phyloP scores from a whole-genome alignment of 2,888 invertebrate species.

The Junonia oenone region DNA sequence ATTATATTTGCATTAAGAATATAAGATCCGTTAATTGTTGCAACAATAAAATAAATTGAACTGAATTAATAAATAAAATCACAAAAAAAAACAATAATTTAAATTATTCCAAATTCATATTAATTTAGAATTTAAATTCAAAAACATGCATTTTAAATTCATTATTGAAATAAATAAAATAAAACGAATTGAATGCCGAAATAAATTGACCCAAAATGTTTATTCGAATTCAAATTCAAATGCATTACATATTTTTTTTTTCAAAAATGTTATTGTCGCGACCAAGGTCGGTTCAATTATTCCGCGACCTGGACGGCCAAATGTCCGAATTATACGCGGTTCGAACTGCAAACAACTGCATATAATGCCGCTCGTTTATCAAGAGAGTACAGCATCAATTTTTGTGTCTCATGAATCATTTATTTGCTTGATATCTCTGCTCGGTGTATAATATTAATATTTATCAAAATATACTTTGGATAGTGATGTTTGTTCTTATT shows the following conservation, averaged over 20 bases:
- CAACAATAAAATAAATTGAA: no score
- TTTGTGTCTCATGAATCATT: slow-evolving; percentile 52
- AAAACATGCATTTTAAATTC: no score
- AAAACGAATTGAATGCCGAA: not conserved
- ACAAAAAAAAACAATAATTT: no score
- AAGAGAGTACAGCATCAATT: slow-evolving; percentile 46
- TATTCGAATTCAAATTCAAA: not conserved
- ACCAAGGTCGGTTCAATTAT: slow-evolving; percentile 48
- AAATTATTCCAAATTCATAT: no score
- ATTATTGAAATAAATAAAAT: not conserved
- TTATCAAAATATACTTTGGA: slow-evolving; percentile 44
- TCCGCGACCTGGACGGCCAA: slow-evolving; percentile 56
- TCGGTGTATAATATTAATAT: slow-evolving; percentile 58
- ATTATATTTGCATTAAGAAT: no score
- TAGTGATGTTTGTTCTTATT: slow-evolving; percentile 7
- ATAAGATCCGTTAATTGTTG: no score
- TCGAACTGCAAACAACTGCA: slow-evolving; percentile 64
- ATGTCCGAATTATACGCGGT: slow-evolving; percentile 59
- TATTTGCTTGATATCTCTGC: slow-evolving; percentile 36
- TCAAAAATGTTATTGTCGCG: not conserved
- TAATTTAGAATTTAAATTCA: no score
- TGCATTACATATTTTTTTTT: not conserved
- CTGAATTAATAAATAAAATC: no score
- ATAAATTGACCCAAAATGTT: not conserved
- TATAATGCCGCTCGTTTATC: slow-evolving; percentile 54